phyloP scores from a whole-genome alignment of 1,140 invertebrate genomes.

The Drosophila baimaii region DNA sequence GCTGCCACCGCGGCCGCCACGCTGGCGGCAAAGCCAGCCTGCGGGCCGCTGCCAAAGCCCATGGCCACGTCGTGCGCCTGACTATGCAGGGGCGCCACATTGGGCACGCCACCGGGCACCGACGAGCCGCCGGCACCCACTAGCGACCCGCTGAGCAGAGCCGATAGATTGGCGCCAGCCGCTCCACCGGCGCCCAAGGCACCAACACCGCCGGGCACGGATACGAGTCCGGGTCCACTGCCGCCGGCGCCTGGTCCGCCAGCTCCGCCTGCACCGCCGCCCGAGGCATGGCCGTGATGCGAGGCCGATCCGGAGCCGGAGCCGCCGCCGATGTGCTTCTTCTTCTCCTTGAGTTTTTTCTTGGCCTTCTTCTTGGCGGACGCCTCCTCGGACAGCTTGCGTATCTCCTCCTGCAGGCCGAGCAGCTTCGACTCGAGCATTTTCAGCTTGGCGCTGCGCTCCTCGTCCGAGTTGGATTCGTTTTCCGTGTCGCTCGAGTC shows the following conservation, averaged over 20 bases:
- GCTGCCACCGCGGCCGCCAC: slow-evolving; percentile 41
- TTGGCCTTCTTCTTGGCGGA: slow-evolving; percentile 91
- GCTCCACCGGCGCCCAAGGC: slow-evolving; percentile 45
- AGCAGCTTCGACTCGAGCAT: slow-evolving; percentile 95
- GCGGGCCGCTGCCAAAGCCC: slow-evolving; percentile 56
- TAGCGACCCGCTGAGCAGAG: slow-evolving; percentile 56
- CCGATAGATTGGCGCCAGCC: slow-evolving; percentile 56
- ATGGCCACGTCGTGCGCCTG: slow-evolving; percentile 66
- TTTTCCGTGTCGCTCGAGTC: slow-evolving; percentile 90
- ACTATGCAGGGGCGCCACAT: slow-evolving; percentile 41
- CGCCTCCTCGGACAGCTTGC: slow-evolving; percentile 92
- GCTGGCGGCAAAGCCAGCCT: slow-evolving; percentile 37
- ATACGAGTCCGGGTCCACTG: slow-evolving; percentile 34
- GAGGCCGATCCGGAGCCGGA: slow-evolving; percentile 29
- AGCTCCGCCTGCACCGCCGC: slow-evolving; percentile 12
- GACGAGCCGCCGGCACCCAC: slow-evolving; percentile 62
- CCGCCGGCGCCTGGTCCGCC: slow-evolving; percentile 22
- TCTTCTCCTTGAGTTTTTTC: slow-evolving; percentile 90
- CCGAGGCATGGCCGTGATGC: slow-evolving; percentile 40
- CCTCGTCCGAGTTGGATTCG: slow-evolving; percentile 92
- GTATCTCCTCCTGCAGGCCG: slow-evolving; percentile 96
- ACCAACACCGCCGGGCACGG: slow-evolving; percentile 50
- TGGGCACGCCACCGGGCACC: slow-evolving; percentile 47
- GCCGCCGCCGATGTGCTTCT: slow-evolving; percentile 83
- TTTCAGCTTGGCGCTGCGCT: slow-evolving; percentile 92